phyloP scores from a whole-genome alignment of 2,113 vertebrate genomes.

The Prinia subflava region DNA sequence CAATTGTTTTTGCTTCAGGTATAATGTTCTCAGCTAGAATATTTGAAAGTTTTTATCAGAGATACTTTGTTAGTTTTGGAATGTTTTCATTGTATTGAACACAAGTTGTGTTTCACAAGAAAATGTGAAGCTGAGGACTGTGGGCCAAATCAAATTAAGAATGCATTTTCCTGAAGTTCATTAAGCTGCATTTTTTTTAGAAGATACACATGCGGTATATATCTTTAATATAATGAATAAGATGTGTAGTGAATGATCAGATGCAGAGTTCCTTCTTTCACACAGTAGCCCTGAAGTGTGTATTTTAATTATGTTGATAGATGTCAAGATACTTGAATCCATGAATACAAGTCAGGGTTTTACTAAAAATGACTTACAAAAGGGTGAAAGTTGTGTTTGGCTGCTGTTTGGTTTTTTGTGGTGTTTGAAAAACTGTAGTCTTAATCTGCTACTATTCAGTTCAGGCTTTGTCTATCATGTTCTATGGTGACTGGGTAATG shows the following conservation, averaged over 20 bases:
- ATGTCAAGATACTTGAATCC: background rate
- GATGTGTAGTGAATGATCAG: background rate
- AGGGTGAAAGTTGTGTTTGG: background rate
- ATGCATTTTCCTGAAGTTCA: background rate
- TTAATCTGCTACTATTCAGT: background rate
- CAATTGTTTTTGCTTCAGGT: background rate
- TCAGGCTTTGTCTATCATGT: background rate
- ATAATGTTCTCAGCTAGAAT: background rate
- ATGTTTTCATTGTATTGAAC: background rate
- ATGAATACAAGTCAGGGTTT: background rate
- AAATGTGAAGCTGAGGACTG: background rate
- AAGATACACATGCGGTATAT: background rate
- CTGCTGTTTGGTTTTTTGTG: background rate
- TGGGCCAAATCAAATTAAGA: background rate
- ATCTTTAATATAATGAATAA: background rate
- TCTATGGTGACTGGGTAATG: background rate
- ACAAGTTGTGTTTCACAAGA: background rate
- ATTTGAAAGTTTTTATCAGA: background rate
- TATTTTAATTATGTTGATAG: background rate
- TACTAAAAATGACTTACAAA: background rate
- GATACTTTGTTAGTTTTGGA: background rate
- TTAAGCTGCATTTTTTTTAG: background rate
- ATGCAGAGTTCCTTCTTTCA: background rate
- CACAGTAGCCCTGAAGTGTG: background rate
- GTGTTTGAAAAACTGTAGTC: background rate